Evolutionary conservation across 2,113 vertebrate species (phyloP).

Genomic region (Myxocyprinus asiaticus): DNA sequence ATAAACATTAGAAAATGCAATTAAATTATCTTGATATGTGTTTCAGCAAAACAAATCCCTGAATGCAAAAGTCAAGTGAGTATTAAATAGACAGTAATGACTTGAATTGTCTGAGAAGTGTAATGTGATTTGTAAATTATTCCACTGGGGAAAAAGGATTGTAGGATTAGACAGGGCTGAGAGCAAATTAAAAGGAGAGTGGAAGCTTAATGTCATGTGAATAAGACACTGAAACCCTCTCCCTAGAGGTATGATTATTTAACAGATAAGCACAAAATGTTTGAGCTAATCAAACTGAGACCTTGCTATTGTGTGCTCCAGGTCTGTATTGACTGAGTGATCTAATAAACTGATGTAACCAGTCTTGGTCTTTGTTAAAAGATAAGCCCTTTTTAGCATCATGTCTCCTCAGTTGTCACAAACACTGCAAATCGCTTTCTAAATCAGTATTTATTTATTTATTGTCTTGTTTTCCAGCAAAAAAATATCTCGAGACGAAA

Average conservation of each 20-base stretch:
- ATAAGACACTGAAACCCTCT: background rate
- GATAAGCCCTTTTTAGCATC: too few relatives aligned
- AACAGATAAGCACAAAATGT: background rate
- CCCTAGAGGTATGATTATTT: background rate
- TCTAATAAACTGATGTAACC: too few relatives aligned
- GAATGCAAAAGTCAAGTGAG: conserved; percentile 38
- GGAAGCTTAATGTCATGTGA: conserved; percentile 28
- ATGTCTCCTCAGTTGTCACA: too few relatives aligned
- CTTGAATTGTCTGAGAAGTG: conserved; percentile 51
- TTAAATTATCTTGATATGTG: conserved; percentile 58
- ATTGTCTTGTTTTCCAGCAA: too few relatives aligned
- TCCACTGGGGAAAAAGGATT: conserved; percentile 28
- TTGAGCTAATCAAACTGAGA: too few relatives aligned
- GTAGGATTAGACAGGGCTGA: conserved; percentile 9
- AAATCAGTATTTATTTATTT: too few relatives aligned
- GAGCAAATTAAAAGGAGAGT: conserved; percentile 22
- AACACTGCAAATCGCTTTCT: too few relatives aligned
- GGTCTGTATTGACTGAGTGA: background rate
- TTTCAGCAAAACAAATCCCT: conserved; percentile 57
- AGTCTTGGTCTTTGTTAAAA: too few relatives aligned
- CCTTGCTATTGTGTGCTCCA: background rate
- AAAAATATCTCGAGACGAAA: too few relatives aligned
- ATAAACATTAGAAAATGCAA: conserved; percentile 61
- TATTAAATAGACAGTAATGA: conserved; percentile 62
- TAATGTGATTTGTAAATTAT: conserved; percentile 53